Conservation (phyloP, 2,888 invertebrate species). For the Drosophila neutralis region DNA sequence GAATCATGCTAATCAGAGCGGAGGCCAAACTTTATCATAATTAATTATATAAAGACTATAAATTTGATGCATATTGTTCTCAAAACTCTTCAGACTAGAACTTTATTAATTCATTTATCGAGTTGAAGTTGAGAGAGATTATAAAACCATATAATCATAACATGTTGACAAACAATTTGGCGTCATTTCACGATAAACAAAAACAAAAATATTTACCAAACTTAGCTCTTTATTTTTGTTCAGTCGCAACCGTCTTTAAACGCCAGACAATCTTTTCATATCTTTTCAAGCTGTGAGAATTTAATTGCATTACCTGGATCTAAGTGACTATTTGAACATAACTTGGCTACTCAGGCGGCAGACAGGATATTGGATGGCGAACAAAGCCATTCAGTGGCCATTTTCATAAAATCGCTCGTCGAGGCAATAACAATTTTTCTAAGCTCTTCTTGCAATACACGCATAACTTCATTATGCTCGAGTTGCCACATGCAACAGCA, state of each 20-base stretch:
- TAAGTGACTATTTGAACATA: conserved; percentile 6
- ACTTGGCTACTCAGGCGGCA: conserved; percentile 17
- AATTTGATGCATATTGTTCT: conserved; percentile 9
- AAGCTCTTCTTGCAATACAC: conserved; percentile 46
- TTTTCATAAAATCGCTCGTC: conserved; percentile 39
- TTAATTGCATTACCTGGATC: conserved; percentile 24
- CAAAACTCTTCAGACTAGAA: not conserved
- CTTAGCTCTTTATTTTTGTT: not conserved
- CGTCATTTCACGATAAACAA: not conserved
- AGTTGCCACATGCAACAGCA: conserved; percentile 51
- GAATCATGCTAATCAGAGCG: conserved; percentile 37
- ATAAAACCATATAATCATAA: not conserved
- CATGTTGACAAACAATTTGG: not conserved
- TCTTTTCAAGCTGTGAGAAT: not conserved
- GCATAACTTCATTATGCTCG: conserved; percentile 69
- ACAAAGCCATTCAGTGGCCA: conserved; percentile 69
- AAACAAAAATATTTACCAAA: not conserved
- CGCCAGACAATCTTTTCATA: not conserved
- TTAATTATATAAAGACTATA: conserved; percentile 8
- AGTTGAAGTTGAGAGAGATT: not conserved
- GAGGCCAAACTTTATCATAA: conserved; percentile 48
- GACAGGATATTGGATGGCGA: conserved; percentile 4
- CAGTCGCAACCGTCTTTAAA: not conserved
- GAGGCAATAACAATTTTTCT: conserved; percentile 58
- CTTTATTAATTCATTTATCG: not conserved